phyloP scores from a whole-genome alignment of 2,113 vertebrate species.

The Hippocampus comes region DNA sequence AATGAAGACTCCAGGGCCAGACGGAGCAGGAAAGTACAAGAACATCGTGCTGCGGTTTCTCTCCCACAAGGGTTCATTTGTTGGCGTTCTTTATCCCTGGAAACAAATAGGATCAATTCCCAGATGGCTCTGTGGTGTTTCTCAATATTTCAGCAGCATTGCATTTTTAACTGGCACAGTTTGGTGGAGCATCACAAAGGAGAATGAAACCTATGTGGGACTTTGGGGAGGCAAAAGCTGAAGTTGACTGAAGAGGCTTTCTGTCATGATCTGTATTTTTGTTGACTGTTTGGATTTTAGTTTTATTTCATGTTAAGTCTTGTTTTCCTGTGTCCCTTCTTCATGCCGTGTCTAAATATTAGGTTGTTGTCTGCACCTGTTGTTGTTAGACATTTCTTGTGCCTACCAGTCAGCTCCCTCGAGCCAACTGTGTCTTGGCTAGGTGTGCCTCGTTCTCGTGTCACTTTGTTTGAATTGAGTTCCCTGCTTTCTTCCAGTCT shows the following conservation, averaged over 20 bases:
- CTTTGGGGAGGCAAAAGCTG: constrained; percentile 26
- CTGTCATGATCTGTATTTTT: not conserved
- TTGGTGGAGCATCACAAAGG: constrained; percentile 16
- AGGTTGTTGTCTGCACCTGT: no score
- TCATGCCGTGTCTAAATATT: no score
- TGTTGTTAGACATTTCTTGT: no score
- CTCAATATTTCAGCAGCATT: constrained; percentile 25
- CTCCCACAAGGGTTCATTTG: constrained; percentile 62
- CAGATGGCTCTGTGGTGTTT: constrained; percentile 45
- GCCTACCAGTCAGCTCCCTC: no score
- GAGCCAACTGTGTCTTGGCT: no score
- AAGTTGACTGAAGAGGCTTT: constrained; percentile 31
- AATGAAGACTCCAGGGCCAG: constrained; percentile 70
- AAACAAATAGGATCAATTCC: constrained; percentile 70
- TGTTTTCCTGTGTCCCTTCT: no score
- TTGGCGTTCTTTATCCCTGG: constrained; percentile 66
- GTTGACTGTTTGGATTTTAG: constrained; percentile 9
- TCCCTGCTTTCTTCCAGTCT: no score
- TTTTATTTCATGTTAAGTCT: no score
- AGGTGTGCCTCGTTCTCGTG: no score
- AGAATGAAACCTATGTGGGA: constrained; percentile 32
- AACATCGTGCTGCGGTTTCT: constrained; percentile 33
- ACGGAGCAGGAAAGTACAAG: constrained; percentile 30
- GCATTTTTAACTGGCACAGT: constrained; percentile 35
- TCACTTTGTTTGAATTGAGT: no score